Evolutionary conservation across 1,140 invertebrate genomes (phyloP), one percentile per base, ranked within the genome.

Genomic region (Panagrolaimus sp.): DNA sequence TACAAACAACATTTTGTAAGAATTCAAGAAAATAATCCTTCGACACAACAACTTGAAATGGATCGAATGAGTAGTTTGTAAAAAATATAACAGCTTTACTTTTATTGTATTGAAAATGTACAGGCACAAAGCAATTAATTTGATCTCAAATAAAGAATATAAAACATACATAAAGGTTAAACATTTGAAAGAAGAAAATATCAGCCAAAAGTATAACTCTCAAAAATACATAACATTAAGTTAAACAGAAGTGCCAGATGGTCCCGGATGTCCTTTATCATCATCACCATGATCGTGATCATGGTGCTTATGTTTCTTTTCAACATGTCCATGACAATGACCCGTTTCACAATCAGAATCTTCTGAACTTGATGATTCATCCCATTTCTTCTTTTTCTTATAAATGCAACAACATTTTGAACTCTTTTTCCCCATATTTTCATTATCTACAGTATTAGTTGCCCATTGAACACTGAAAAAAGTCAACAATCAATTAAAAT

Each of bases 321-420:
- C 77, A 14, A 81, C 79, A 44, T 78, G 77, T 5, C 77, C 77
- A 1, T 68, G 72, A 57, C 77, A 78, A 61, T 78, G 71, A 13
- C 61, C 74, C 20, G 74, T 77, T 66, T 78, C 77, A 38, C 78
- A 80, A 25, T 78, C 74, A 11, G 72, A 76, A 48, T 78, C 75
- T 13, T 75, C 75, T 11, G 53, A 45, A 9, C 75, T 65, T 0
- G 78, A 77, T n/a, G 42, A 46, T 27, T 78, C 77, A 57, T 80
- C 64, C 78, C 78, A 78, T 11, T 74, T 62, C 23, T 70, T 74
- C n/a, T 68, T 61, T 45, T 78, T 78, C 67, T 79, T 78, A 64
- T 76, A 78, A 46, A 78, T 78, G 65, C 77, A 78, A 62, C 77
- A 78, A 47, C 75, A 77, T 51, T 77, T 77, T 20, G 75, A 77